Conservation (phyloP, 2,113 vertebrate genomes). For the Cnemophilus loriae region DNA sequence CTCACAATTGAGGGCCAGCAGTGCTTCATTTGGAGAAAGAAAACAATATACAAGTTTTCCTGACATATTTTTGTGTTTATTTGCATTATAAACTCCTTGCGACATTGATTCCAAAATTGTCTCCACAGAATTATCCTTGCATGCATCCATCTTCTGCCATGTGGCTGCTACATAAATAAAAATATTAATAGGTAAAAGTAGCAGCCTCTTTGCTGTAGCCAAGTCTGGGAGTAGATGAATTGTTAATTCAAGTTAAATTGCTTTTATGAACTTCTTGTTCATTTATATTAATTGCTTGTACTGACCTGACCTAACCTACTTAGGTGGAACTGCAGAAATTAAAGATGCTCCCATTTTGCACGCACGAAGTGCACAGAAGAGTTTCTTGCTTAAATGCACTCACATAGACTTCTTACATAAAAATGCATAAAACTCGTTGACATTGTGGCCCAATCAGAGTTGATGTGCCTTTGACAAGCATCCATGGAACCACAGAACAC, state of each 20-base stretch:
- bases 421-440: neutral
- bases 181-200: neutral
- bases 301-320: constrained; percentile 30
- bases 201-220: neutral
- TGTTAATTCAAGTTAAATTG: constrained; percentile 52
- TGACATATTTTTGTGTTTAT: neutral
- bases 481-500: neutral
- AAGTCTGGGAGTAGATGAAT: neutral
- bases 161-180: neutral
- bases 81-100: neutral
- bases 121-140: neutral
- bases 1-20: neutral
- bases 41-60: neutral
- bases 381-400: neutral
- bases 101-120: neutral
- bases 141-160: neutral
- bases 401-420: neutral
- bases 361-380: neutral
- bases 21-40: neutral
- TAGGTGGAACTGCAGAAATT: constrained; percentile 33
- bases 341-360: neutral
- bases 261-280: constrained; percentile 54
- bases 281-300: constrained; percentile 53
- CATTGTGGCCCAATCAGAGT: neutral
- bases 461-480: neutral